Evolutionary conservation across 2,797 vertebrate species (phyloP), one percentile per base, ranked within the genome.

Genomic region (Microhierax caerulescens): DNA sequence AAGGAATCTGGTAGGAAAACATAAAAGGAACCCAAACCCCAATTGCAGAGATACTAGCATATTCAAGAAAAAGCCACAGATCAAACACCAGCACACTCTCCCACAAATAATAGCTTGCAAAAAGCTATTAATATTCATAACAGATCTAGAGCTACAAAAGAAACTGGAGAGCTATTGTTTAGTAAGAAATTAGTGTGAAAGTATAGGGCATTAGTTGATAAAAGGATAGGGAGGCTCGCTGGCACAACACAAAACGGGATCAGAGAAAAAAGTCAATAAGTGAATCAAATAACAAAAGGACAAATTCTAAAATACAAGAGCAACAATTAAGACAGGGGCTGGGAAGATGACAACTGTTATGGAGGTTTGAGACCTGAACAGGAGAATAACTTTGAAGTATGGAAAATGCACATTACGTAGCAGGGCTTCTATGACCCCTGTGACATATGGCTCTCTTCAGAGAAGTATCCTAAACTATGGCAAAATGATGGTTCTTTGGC

Each of bases 121-220:
- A 96, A 97, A 97, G 89, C 95, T 94, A 98, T 98, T 98, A 98
- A 98, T 98, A 98, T 98, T 98, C 98, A 97, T 96, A 97, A 96
- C 81, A 94, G 95, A 96, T 97, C 94, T 94, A 86, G 95, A 96
- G 94, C 95, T 97, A 98, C 97, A 97, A 98, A 97, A 98, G 98
- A 96, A 96, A 95, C 67, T 54, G 83, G 76, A 97, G 96, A 97
- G 96, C 92, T 95, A 94, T 97, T 98, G 96, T 98, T 98, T 97
- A 95, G 95, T 96, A 79, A 88, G 94, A 93, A 97, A 97, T 97
- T 96, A 98, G 88, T 92, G 84, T 96, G 91, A 90, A 96, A 96
- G 84, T 97, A 91, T 88, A 94, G 95, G 97, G 72, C 85, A 97
- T 95, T 84, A 92, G 87, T 87, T 98, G 97, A 98, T 98, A 96